phyloP scores from a whole-genome alignment of 2,113 vertebrate species.

The Narcine bancroftii region DNA sequence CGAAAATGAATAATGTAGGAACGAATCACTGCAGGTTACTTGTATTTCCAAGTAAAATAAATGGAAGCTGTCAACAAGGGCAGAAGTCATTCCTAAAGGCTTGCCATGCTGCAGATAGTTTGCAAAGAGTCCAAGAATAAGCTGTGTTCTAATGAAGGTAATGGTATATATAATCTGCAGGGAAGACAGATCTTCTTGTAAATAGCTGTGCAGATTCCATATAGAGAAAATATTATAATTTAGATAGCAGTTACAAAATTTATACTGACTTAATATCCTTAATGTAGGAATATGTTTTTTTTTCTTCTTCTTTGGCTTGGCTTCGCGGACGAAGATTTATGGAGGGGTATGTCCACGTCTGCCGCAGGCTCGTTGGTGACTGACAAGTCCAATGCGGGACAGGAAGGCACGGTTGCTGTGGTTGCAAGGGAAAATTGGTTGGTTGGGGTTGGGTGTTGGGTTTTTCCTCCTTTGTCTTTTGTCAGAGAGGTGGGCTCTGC shows the following conservation, averaged over 20 bases:
- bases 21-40: conserved; percentile 53
- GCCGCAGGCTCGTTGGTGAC: no score
- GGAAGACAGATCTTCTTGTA: neutral
- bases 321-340: no score
- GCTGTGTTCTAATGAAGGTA: neutral
- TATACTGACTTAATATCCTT: neutral
- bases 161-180: neutral
- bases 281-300: neutral
- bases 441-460: no score
- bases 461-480: no score
- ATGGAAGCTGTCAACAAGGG: conserved; percentile 43
- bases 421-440: no score
- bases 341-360: no score
- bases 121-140: neutral
- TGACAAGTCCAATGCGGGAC: no score
- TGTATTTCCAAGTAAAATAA: conserved; percentile 42
- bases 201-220: no score
- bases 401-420: no score
- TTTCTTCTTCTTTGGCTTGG: no score
- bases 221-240: no score
- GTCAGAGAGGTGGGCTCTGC: no score
- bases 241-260: neutral
- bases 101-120: neutral
- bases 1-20: conserved; percentile 45
- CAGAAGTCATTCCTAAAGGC: conserved; percentile 24